These are phyloP conservation scores for Esperia sulphurella DNA, from an alignment of 2,888 invertebrate species.

Conservation along the genomic window DNA sequence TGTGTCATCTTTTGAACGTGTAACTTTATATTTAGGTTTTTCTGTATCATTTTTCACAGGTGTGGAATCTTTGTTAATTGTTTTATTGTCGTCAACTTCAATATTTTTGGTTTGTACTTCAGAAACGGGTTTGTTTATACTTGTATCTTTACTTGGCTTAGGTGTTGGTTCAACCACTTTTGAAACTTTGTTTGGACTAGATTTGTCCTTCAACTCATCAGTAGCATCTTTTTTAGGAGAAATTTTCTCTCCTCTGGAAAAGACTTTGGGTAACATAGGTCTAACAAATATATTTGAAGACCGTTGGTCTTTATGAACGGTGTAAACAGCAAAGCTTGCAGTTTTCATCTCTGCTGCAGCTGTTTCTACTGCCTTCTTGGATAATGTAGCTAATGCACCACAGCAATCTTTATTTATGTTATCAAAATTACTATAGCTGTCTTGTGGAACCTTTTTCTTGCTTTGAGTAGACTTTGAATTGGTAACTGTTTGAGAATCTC, in stretches of 20 bases:
- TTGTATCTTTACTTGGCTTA: neutral
- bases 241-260: slow-evolving; percentile 44
- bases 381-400: slow-evolving; percentile 55
- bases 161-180: slow-evolving; percentile 10
- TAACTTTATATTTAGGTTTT: too few species aligned
- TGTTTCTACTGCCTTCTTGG: slow-evolving; percentile 53
- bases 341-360: slow-evolving; percentile 57
- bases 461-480: slow-evolving; percentile 30
- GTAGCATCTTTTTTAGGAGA: slow-evolving; percentile 57
- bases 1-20: neutral
- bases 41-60: too few species aligned
- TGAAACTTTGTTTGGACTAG: slow-evolving; percentile 86
- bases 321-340: slow-evolving; percentile 29
- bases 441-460: slow-evolving; percentile 38
- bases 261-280: slow-evolving; percentile 57
- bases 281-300: slow-evolving; percentile 48
- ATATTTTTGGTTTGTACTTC: slow-evolving; percentile 10
- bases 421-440: slow-evolving; percentile 35
- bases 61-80: too few species aligned
- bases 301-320: slow-evolving; percentile 36
- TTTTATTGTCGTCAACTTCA: too few species aligned
- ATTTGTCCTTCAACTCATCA: slow-evolving; percentile 36
- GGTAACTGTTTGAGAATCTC: slow-evolving; percentile 48
- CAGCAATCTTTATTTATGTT: slow-evolving; percentile 53
- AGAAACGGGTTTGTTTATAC: neutral